phyloP scores from a whole-genome alignment of 2,113 vertebrate genomes.

The Pluvianellus socialis region DNA sequence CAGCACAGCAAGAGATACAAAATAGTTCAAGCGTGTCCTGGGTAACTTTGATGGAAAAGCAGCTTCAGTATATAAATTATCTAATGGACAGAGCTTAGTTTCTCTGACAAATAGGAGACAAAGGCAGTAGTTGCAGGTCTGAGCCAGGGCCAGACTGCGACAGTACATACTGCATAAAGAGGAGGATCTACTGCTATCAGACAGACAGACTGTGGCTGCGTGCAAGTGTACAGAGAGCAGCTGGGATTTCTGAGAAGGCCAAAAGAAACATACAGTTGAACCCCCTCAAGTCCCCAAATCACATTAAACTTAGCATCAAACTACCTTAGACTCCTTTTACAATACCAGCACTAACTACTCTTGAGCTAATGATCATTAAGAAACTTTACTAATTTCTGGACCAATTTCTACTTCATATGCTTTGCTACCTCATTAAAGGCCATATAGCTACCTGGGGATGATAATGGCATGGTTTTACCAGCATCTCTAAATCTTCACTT shows the following conservation, averaged over 20 bases:
- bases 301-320: neutral
- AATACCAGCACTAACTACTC: neutral
- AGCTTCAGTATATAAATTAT: constrained; percentile 10
- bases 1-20: neutral
- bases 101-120: neutral
- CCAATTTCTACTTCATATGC: neutral
- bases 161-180: neutral
- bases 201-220: neutral
- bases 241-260: neutral
- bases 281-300: neutral
- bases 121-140: neutral
- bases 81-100: neutral
- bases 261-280: neutral
- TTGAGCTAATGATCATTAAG: neutral
- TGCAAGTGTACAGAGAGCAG: neutral
- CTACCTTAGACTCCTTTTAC: neutral
- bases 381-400: neutral
- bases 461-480: neutral
- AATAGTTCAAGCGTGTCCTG: neutral
- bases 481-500: neutral
- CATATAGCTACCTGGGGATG: neutral
- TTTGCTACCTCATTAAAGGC: neutral
- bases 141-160: neutral
- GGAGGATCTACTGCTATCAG: neutral
- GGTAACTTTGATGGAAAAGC: neutral